Evolutionary conservation across 1,140 invertebrate species (phyloP).

Genomic region (Zaprionus davidi): DNA sequence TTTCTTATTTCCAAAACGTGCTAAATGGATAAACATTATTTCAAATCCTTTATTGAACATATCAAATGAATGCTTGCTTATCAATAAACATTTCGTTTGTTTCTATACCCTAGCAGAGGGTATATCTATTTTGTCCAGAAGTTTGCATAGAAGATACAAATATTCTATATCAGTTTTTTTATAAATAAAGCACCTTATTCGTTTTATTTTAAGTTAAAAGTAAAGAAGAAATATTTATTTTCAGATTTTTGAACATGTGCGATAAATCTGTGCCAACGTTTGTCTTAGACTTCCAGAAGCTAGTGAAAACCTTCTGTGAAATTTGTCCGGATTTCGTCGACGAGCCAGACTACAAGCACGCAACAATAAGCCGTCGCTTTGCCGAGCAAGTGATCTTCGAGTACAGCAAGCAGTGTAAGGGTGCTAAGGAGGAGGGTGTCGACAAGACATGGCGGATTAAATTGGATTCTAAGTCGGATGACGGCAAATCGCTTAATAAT

Average conservation of each 20-base stretch:
- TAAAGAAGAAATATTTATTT: not conserved
- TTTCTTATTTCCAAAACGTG: too few relatives aligned
- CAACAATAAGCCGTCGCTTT: constrained; percentile 57
- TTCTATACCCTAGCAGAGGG: too few relatives aligned
- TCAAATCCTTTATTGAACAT: too few relatives aligned
- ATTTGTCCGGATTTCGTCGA: constrained; percentile 55
- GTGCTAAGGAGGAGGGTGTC: constrained; percentile 40
- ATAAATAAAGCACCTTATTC: too few relatives aligned
- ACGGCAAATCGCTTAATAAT: not conserved
- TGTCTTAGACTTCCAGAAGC: constrained; percentile 53
- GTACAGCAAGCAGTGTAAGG: constrained; percentile 53
- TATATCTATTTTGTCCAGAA: too few relatives aligned
- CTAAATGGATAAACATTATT: too few relatives aligned
- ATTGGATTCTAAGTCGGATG: constrained; percentile 13
- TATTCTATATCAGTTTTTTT: too few relatives aligned
- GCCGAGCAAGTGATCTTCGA: constrained; percentile 58
- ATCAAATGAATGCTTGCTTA: too few relatives aligned
- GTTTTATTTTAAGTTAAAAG: not conserved
- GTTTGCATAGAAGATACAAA: too few relatives aligned
- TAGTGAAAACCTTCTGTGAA: constrained; percentile 44
- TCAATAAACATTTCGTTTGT: too few relatives aligned
- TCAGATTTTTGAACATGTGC: constrained; percentile 17
- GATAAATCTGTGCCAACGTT: constrained; percentile 6
- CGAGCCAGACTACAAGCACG: constrained; percentile 40
- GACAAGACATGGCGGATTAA: constrained; percentile 43